Percentiles rank a stretch among this genome's conserved stretches.
These are phyloP conservation scores for Aphyosemion australe DNA, from an alignment of 2,113 vertebrate genomes.

Conservation along the genomic window DNA sequence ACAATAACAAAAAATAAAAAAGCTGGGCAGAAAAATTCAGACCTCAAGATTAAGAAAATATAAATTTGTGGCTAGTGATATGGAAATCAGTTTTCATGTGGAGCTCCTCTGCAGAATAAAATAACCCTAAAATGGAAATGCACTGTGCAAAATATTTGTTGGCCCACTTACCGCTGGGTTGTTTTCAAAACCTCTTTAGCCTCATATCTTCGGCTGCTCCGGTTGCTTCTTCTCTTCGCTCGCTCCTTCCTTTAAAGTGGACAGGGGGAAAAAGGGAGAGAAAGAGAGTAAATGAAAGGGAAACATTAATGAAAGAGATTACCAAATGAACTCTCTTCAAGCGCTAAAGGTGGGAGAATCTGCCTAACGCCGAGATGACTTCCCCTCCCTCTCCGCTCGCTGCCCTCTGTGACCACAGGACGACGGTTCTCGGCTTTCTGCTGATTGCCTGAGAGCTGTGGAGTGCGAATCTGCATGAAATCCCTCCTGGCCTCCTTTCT, in stretches of 20 bases:
- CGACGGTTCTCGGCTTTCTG: slow-evolving; percentile 54
- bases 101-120: slow-evolving; percentile 12
- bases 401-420: slow-evolving; percentile 66
- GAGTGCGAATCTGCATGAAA: slow-evolving; percentile 72
- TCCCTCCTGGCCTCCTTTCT: slow-evolving; percentile 45
- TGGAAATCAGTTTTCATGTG: slow-evolving; percentile 20
- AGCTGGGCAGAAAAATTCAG: background rate
- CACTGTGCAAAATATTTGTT: slow-evolving; percentile 18
- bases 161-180: slow-evolving; percentile 72
- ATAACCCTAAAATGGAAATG: slow-evolving; percentile 36
- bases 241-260: slow-evolving; percentile 68
- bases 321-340: slow-evolving; percentile 70
- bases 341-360: slow-evolving; percentile 57
- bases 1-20: no score
- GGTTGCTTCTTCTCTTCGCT: slow-evolving; percentile 53
- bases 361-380: slow-evolving; percentile 53
- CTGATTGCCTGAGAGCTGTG: slow-evolving; percentile 68
- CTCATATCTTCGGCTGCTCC: slow-evolving; percentile 78
- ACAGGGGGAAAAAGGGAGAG: slow-evolving; percentile 33
- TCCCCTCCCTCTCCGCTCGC: slow-evolving; percentile 38
- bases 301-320: slow-evolving; percentile 79
- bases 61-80: slow-evolving; percentile 4
- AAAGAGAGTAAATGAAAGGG: slow-evolving; percentile 64
- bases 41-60: background rate
- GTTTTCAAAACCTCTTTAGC: slow-evolving; percentile 78